A percentile compares a stretch with the other conserved stretches of the same genome.
Conservation (phyloP, 2,888 invertebrate species). For the Halictus ligatus region DNA sequence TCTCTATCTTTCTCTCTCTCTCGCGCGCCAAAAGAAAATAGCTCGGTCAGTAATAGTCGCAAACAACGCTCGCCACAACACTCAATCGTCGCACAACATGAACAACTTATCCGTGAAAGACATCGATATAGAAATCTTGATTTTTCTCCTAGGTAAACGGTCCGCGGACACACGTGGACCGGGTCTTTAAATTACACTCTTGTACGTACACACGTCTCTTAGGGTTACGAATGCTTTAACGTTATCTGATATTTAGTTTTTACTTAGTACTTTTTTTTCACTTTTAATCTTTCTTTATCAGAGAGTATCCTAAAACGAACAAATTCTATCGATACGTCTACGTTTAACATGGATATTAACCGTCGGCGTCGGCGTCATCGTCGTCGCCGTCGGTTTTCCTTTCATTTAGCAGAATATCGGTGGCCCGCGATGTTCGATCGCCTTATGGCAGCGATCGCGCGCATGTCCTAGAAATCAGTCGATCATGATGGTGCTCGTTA, state of each 20-base stretch:
- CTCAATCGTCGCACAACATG: conserved; percentile 38
- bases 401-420: conserved; percentile 34
- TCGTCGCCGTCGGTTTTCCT: conserved; percentile 59
- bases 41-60: neutral
- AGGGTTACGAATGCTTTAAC: conserved; percentile 72
- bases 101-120: conserved; percentile 76
- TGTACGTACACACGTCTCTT: conserved; percentile 58
- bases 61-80: conserved; percentile 19
- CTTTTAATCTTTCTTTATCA: conserved; percentile 73
- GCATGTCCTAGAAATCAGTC: conserved; percentile 55
- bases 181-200: conserved; percentile 50
- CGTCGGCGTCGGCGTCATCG: no score
- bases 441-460: conserved; percentile 57
- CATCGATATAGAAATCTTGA: conserved; percentile 77
- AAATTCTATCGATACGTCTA: conserved; percentile 80
- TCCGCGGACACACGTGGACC: conserved; percentile 56
- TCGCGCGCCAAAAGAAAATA: neutral
- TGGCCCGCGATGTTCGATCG: conserved; percentile 71
- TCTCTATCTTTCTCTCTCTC: neutral
- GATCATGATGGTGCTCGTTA: conserved; percentile 46
- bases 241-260: conserved; percentile 69
- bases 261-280: conserved; percentile 32
- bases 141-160: conserved; percentile 63
- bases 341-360: conserved; percentile 79
- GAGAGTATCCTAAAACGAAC: conserved; percentile 80